Base-by-base conservation (phyloP, 1,140 invertebrate species). In the Caligus rogercresseyi region DNA sequence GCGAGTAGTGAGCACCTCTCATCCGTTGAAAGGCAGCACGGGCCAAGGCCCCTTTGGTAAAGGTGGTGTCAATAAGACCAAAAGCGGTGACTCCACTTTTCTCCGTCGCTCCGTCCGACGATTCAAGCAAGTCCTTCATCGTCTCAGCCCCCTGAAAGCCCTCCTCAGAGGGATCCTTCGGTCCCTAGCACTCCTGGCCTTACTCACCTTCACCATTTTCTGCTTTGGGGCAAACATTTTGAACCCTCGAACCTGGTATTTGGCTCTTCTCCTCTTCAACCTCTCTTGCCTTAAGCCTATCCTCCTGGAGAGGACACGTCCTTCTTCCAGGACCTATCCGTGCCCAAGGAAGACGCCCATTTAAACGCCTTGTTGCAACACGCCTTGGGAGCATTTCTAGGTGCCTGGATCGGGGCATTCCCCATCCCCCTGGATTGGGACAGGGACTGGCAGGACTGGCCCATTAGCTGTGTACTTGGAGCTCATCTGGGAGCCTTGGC, bases 391-490 rank as follows among this genome's bases (percentile, higher is more conserved):
- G 65, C 83, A 16, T 68, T 91, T 14, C 69, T 88, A 26, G 89
- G 89, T n/a, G 81, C 87, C 13, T 94, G 89, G 88, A 68, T 86
- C 7, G 87, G 89, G 16, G 85, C 87, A 21, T 78, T 87, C 65
- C 82, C 87, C 0, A 88, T 93, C 65, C 89, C 89, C 21, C 73
- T 95, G 13, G 89, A 95, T 72, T 95, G 90, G 90, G 86, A 93
- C 71, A 78, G 83, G 64, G 83, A 85, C 0, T 95, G 89, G 88
- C 89, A 80, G 75, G 76, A 77, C 2, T 88, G 86, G 86, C 86
- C 86, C 0, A 80, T 86, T 67, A 83, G 85, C 3, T 85, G 83
- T 69, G 77, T 79, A 61, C 73, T 81, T 7, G 84, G 84, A 56
- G 80, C 83, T n/a, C 68, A 85, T 3, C 65, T 79, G 61, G 84